Percentiles rank a stretch among this genome's conserved stretches.
Conservation (phyloP, 2,113 vertebrate genomes). For the Centropus unirufus region DNA sequence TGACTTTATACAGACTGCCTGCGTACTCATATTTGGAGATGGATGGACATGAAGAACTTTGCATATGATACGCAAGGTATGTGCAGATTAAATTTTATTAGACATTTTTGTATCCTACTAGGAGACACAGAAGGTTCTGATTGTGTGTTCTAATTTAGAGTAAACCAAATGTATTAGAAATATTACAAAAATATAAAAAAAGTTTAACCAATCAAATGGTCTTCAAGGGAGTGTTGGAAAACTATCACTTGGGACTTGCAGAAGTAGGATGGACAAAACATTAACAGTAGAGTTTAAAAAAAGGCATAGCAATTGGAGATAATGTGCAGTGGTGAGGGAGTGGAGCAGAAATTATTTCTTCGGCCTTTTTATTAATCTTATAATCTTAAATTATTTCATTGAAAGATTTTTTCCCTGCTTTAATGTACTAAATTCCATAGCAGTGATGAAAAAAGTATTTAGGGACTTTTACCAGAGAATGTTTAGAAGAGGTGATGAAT, state of each 20-base stretch:
- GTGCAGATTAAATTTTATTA: slow-evolving; percentile 62
- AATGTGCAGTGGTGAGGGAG: not conserved
- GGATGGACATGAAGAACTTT: not conserved
- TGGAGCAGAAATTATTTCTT: not conserved
- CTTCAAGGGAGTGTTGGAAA: slow-evolving; percentile 16
- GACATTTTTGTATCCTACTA: slow-evolving; percentile 50
- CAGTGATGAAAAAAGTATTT: slow-evolving; percentile 39
- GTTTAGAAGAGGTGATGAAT: slow-evolving; percentile 49
- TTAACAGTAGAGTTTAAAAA: not conserved
- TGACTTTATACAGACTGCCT: slow-evolving; percentile 55
- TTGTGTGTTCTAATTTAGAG: slow-evolving; percentile 17
- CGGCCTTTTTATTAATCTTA: not conserved
- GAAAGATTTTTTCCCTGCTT: not conserved
- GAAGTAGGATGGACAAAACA: not conserved
- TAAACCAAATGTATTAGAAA: slow-evolving; percentile 39
- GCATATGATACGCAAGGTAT: slow-evolving; percentile 48
- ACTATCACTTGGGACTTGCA: slow-evolving; percentile 29
- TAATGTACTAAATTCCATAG: slow-evolving; percentile 43
- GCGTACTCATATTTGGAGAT: slow-evolving; percentile 20
- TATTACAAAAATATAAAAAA: slow-evolving; percentile 34
- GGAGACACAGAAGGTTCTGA: slow-evolving; percentile 39
- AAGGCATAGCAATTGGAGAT: not conserved
- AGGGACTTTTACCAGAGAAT: slow-evolving; percentile 44
- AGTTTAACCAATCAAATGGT: slow-evolving; percentile 5
- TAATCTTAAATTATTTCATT: slow-evolving; percentile 20